A percentile compares a stretch with the other conserved stretches of the same genome.
Evolutionary conservation across 2,888 invertebrate species (phyloP).

Genomic region (Caenorhabditis sp.): DNA sequence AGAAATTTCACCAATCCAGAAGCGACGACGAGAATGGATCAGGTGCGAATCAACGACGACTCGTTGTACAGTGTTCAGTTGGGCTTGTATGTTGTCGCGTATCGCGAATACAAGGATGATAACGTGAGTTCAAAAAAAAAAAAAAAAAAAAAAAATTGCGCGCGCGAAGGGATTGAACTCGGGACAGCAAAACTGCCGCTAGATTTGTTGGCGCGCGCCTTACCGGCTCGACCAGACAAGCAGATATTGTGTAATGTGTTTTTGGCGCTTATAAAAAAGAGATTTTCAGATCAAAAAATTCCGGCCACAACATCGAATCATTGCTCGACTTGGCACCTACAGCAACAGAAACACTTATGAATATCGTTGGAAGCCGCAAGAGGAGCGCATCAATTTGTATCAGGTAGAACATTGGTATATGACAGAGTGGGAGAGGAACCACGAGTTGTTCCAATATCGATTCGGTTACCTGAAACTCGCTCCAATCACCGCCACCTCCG

Average conservation of each 20-base stretch:
- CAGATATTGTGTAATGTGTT: too few relatives aligned
- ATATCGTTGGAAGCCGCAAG: constrained; percentile 65
- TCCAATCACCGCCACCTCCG: constrained; percentile 41
- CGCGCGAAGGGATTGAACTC: too few relatives aligned
- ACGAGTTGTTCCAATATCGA: constrained; percentile 66
- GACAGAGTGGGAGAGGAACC: constrained; percentile 67
- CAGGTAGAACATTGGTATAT: constrained; percentile 69
- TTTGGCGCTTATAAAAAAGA: too few relatives aligned
- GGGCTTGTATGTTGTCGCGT: constrained; percentile 68
- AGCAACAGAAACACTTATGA: constrained; percentile 64
- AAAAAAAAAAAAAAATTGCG: too few relatives aligned
- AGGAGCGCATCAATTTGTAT: constrained; percentile 66
- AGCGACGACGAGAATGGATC: constrained; percentile 36
- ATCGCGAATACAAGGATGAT: constrained; percentile 67
- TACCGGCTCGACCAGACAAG: too few relatives aligned
- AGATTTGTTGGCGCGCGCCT: too few relatives aligned
- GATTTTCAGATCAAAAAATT: constrained; percentile 65
- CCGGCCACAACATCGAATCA: constrained; percentile 64
- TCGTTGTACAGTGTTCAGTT: constrained; percentile 63
- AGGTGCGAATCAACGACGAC: constrained; percentile 62
- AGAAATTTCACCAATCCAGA: constrained; percentile 70
- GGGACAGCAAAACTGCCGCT: too few relatives aligned
- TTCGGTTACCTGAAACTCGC: constrained; percentile 68
- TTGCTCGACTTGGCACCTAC: constrained; percentile 65
- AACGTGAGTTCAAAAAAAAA: constrained; percentile 26